These are phyloP conservation scores for Chelidonichthys spinosus DNA, from an alignment of 2,797 vertebrate genomes.

Conservation along the genomic window DNA sequence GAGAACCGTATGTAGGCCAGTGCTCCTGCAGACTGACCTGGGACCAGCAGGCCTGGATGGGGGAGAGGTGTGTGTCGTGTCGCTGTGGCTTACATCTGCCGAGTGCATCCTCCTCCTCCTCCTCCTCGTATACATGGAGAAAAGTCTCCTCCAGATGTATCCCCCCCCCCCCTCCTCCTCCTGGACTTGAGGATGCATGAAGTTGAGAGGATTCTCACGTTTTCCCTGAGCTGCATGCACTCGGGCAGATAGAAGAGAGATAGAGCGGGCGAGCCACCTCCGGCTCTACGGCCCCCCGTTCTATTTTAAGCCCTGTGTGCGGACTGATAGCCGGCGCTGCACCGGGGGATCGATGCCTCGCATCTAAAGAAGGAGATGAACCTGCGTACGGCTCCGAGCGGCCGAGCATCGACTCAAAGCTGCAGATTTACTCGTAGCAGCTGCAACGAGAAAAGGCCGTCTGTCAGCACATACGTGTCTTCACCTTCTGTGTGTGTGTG, in stretches of 20 bases:
- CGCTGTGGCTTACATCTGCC: slow-evolving; percentile 49
- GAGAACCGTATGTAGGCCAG: slow-evolving; percentile 80
- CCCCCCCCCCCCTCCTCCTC: background rate
- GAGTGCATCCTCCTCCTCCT: slow-evolving; percentile 27
- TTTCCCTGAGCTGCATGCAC: slow-evolving; percentile 39
- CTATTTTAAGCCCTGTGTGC: slow-evolving; percentile 81
- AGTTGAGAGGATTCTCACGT: slow-evolving; percentile 31
- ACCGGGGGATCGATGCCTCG: slow-evolving; percentile 79
- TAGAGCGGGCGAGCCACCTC: slow-evolving; percentile 65
- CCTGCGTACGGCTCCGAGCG: slow-evolving; percentile 68
- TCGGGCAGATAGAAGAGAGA: slow-evolving; percentile 51
- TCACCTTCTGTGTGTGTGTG: slow-evolving; percentile 18
- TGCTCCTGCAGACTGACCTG: slow-evolving; percentile 70
- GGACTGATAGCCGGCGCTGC: slow-evolving; percentile 76
- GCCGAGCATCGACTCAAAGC: slow-evolving; percentile 71
- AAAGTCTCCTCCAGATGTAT: slow-evolving; percentile 49
- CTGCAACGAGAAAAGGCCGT: slow-evolving; percentile 43
- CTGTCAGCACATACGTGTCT: slow-evolving; percentile 50
- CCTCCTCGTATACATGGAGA: slow-evolving; percentile 14
- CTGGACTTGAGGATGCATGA: slow-evolving; percentile 42
- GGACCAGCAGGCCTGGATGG: slow-evolving; percentile 62
- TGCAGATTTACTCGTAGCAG: slow-evolving; percentile 49
- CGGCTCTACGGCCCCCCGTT: slow-evolving; percentile 73
- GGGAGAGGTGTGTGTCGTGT: slow-evolving; percentile 55
- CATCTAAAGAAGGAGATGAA: slow-evolving; percentile 83